A percentile compares a stretch with the other conserved stretches of the same genome.
Evolutionary conservation across 2,797 vertebrate species (phyloP).

Genomic region (Cynopterus sphinx): DNA sequence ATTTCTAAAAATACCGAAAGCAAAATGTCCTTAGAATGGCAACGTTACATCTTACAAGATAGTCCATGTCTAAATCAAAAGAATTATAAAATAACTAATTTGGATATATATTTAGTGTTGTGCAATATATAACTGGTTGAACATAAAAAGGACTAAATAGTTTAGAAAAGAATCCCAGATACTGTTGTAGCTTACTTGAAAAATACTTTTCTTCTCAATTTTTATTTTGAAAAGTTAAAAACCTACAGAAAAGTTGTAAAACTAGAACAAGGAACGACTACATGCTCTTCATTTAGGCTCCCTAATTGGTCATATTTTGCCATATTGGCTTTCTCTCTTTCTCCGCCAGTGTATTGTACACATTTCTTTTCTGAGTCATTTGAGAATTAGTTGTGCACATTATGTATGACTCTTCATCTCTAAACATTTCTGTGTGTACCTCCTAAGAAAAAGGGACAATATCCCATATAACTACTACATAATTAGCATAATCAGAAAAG

Average conservation of each 20-base stretch:
- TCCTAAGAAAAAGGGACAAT: background rate
- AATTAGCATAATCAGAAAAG: constrained; percentile 1
- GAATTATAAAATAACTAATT: background rate
- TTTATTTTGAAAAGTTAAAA: constrained; percentile 29
- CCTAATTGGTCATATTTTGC: background rate
- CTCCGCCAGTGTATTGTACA: background rate
- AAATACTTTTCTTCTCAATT: background rate
- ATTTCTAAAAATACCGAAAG: constrained; percentile 3
- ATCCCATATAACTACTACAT: background rate
- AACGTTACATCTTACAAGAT: background rate
- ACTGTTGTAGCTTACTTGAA: background rate
- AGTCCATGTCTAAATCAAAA: background rate
- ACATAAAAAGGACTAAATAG: background rate
- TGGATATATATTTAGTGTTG: background rate
- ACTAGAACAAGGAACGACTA: background rate
- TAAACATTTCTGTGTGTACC: background rate
- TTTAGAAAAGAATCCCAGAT: background rate
- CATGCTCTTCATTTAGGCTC: background rate
- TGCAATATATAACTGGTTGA: background rate
- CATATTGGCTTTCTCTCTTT: background rate
- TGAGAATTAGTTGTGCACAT: background rate
- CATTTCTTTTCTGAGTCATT: background rate
- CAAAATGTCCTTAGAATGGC: background rate
- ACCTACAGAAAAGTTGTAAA: background rate
- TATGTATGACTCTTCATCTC: background rate